Percentiles rank a stretch among this genome's conserved stretches.
These are phyloP conservation scores for Microctenopoma lineatum DNA, from an alignment of 2,797 vertebrate species.

Conservation along the genomic window DNA sequence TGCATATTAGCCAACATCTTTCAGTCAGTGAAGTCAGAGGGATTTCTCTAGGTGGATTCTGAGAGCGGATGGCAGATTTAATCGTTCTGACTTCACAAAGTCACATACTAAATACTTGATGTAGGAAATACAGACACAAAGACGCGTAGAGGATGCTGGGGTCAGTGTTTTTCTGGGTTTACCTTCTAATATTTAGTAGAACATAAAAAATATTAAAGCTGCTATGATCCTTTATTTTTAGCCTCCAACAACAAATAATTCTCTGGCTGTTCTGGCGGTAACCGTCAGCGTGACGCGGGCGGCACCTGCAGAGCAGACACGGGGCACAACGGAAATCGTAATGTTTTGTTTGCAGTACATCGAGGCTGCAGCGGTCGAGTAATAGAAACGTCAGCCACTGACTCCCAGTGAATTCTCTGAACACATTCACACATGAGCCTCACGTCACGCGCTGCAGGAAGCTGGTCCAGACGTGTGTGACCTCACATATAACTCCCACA, in stretches of 20 bases:
- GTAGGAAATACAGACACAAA: not conserved
- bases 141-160: not conserved
- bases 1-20: slow-evolving; percentile 43
- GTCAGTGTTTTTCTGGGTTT: not conserved
- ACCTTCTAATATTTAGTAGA: not conserved
- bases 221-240: not conserved
- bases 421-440: no score
- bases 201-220: not conserved
- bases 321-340: no score
- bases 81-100: slow-evolving; percentile 23
- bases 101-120: slow-evolving; percentile 23
- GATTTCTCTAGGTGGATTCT: slow-evolving; percentile 27
- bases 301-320: no score
- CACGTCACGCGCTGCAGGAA: no score
- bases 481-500: no score
- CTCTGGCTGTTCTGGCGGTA: no score
- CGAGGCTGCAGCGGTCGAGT: no score
- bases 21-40: slow-evolving; percentile 15
- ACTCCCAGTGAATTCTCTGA: no score
- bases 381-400: no score
- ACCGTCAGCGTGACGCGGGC: no score
- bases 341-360: no score
- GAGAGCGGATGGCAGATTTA: slow-evolving; percentile 28
- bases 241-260: not conserved
- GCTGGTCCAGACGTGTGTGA: no score